Evolutionary conservation across 2,888 invertebrate genomes (phyloP).

Genomic region (Catocala sponsa): DNA sequence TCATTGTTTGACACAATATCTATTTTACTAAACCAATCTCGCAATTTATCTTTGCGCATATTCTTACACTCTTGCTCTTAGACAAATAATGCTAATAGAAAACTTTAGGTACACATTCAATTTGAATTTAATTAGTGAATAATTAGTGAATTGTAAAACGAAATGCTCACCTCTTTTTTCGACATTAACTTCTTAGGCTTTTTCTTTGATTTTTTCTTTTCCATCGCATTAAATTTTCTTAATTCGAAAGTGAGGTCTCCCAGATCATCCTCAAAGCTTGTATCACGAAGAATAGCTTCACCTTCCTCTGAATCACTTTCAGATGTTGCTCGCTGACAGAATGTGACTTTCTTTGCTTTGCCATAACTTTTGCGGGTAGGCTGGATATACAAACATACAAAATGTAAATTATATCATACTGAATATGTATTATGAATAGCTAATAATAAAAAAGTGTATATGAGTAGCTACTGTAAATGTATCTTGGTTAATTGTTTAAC

Average conservation of each 20-base stretch:
- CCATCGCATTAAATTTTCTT: slow-evolving; percentile 56
- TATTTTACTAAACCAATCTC: too few species aligned
- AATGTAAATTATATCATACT: too few species aligned
- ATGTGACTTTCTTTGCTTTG: slow-evolving; percentile 77
- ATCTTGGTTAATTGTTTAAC: too few species aligned
- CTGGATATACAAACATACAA: slow-evolving; percentile 57
- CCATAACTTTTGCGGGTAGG: slow-evolving; percentile 77
- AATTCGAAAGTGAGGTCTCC: slow-evolving; percentile 75
- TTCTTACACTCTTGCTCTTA: too few species aligned
- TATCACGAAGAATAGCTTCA: slow-evolving; percentile 29
- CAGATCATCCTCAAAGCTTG: slow-evolving; percentile 71
- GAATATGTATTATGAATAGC: too few species aligned
- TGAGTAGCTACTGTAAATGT: background rate
- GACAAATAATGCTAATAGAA: too few species aligned
- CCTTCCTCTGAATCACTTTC: slow-evolving; percentile 58
- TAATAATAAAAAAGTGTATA: background rate
- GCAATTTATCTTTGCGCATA: too few species aligned
- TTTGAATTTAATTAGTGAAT: too few species aligned
- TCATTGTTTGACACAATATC: too few species aligned
- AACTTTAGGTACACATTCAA: too few species aligned
- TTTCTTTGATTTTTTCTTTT: slow-evolving; percentile 67
- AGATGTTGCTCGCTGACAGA: slow-evolving; percentile 60
- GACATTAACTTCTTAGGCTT: slow-evolving; percentile 65
- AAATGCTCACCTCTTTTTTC: slow-evolving; percentile 75
- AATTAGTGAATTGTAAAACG: too few species aligned